A percentile compares a stretch with the other conserved stretches of the same genome.
Conservation (phyloP, 2,888 invertebrate genomes). For the Poecilobothrus nobilitatus region DNA sequence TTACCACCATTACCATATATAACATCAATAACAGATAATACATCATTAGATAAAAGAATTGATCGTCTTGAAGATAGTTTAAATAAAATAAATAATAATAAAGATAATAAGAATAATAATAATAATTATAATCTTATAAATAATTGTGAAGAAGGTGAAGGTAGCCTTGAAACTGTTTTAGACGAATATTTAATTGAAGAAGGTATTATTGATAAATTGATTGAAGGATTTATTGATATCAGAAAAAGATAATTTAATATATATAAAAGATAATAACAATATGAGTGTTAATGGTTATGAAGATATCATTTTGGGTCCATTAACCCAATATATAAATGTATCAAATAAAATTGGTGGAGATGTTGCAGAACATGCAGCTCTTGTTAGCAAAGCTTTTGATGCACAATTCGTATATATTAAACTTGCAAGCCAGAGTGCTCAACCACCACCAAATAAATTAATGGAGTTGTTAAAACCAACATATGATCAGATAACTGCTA, state of each 20-base stretch:
- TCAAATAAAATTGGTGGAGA: conserved; percentile 80
- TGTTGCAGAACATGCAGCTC: conserved; percentile 68
- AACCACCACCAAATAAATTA: conserved; percentile 68
- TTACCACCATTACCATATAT: conserved; percentile 28
- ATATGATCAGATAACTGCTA: conserved; percentile 71
- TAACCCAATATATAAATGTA: conserved; percentile 63
- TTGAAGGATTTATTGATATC: too few relatives aligned
- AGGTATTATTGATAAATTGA: conserved; percentile 22
- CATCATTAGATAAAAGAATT: conserved; percentile 26
- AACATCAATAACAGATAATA: background rate
- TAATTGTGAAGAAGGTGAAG: conserved; percentile 21
- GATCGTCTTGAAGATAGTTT: conserved; percentile 31
- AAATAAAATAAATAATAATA: conserved; percentile 32
- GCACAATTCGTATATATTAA: conserved; percentile 75
- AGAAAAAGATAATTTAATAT: conserved; percentile 18
- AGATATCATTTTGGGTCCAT: conserved; percentile 64
- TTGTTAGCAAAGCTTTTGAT: conserved; percentile 75
- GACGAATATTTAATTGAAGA: conserved; percentile 30
- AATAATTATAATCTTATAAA: conserved; percentile 21
- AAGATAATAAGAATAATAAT: conserved; percentile 25
- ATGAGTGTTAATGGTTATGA: conserved; percentile 73
- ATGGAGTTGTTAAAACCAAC: conserved; percentile 70
- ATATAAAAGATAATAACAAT: conserved; percentile 25
- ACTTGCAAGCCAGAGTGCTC: conserved; percentile 67
- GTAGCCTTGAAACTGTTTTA: conserved; percentile 33